These are phyloP conservation scores for Blomia tropicalis DNA, from an alignment of 2,888 invertebrate species.

Conservation along the genomic window DNA sequence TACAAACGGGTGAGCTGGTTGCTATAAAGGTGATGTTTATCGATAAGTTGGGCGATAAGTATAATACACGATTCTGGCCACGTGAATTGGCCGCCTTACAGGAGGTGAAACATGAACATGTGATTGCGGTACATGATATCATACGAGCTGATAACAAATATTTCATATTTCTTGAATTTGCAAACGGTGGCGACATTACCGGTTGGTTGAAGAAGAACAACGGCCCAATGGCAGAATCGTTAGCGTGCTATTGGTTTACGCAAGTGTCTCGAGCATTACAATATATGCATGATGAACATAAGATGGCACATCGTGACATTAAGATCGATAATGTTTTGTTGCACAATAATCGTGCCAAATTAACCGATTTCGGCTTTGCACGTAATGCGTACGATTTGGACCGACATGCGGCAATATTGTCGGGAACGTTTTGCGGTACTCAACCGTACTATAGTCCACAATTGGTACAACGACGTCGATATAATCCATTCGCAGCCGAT, in stretches of 20 bases:
- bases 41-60: neutral
- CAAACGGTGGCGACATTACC: slow-evolving; percentile 21
- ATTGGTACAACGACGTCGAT: no score
- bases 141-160: neutral
- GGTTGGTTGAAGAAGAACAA: slow-evolving; percentile 22
- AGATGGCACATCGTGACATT: slow-evolving; percentile 26
- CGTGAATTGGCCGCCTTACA: neutral
- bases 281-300: slow-evolving; percentile 19
- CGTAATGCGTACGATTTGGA: no score
- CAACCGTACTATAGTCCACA: no score
- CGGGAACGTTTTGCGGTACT: no score
- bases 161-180: slow-evolving; percentile 27
- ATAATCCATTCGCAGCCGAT: no score
- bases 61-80: neutral
- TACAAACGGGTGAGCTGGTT: no score
- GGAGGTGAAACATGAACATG: neutral
- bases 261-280: slow-evolving; percentile 17
- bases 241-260: slow-evolving; percentile 22
- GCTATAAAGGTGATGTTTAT: neutral
- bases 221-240: slow-evolving; percentile 3
- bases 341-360: no score
- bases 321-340: no score
- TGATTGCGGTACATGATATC: neutral
- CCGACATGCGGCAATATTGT: no score
- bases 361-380: no score